Base-by-base conservation (phyloP, 2,888 invertebrate species). In the Pristionchus maxplancki region DNA sequence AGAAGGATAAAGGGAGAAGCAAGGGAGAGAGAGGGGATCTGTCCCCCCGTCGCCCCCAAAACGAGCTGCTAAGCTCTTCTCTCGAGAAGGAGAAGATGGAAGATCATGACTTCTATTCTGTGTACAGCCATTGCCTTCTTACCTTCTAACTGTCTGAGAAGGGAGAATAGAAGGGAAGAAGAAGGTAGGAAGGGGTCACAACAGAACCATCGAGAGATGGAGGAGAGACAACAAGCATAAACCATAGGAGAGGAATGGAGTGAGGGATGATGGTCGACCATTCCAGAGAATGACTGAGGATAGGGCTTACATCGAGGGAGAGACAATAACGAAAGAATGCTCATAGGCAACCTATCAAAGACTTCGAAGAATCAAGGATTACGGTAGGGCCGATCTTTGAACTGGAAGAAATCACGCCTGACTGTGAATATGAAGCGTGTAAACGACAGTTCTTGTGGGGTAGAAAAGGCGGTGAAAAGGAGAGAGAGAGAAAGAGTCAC, bases 1-100 rank as follows among this genome's bases (percentile, higher is more conserved):
- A 74, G 74, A 74, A 37, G 74, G 74, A 71, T 71, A 37, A 71
- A 64, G 64, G 71, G 71, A 71, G 71, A 71, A 40, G 40, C 20
- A 74, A 67, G 15, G 34, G 34, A 67, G 67, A 31, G 34, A 31
- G 31, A 34, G 31, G 64, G 31, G 67, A 37, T 74, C 74, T 74
- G 40, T 74, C 74, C 40, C 37, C 11, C 13, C 20, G 9, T 28
- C 11, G 31, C 67, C 15, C 11, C 74, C 37, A 74, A 34, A 74
- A 74, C 6, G 24, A 37, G 17, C 74, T 74, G 24, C 74, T 74
- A 74, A 74, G 9, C 74, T 31, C 64, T 28, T 34, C 31, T 44
- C 11, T 9, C 44, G 44, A 67, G 31, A 34, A 67, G 64, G 34
- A 31, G 31, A 15, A 28, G 64, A 58, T 58, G 58, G 58, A 58